These are phyloP conservation scores for Chunga burmeisteri DNA, from an alignment of 2,113 vertebrate genomes.

Conservation along the genomic window DNA sequence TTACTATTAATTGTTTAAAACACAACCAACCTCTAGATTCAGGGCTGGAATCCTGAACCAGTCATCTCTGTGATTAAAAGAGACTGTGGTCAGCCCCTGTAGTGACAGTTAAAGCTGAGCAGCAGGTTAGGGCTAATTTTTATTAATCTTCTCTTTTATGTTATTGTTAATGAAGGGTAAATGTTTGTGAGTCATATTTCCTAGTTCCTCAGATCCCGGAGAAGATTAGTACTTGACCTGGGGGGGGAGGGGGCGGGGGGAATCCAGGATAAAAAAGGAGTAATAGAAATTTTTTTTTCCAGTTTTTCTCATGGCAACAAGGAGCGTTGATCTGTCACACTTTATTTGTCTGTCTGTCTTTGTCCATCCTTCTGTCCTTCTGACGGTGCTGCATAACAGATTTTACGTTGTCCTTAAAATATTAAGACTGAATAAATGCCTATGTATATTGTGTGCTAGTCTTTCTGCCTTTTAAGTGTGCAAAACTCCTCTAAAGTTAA, in stretches of 20 bases:
- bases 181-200: conserved; percentile 32
- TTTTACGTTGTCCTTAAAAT: not conserved
- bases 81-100: not conserved
- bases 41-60: not conserved
- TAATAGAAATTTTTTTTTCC: not conserved
- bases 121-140: conserved; percentile 39
- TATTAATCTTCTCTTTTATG: conserved; percentile 37
- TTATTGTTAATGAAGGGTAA: conserved; percentile 55
- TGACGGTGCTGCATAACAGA: not conserved
- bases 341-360: not conserved
- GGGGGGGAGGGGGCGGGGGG: no score
- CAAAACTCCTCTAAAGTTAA: not conserved
- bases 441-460: not conserved
- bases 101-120: conserved; percentile 1
- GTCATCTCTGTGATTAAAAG: not conserved
- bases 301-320: not conserved
- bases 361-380: not conserved
- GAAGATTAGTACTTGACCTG: not conserved
- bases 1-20: not conserved
- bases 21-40: not conserved
- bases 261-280: not conserved
- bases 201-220: conserved; percentile 11
- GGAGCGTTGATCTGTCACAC: not conserved
- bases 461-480: not conserved
- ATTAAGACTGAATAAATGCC: not conserved